Percentiles rank a stretch among this genome's conserved stretches.
Conservation (phyloP, 2,113 vertebrate species). For the Pipra filicauda region DNA sequence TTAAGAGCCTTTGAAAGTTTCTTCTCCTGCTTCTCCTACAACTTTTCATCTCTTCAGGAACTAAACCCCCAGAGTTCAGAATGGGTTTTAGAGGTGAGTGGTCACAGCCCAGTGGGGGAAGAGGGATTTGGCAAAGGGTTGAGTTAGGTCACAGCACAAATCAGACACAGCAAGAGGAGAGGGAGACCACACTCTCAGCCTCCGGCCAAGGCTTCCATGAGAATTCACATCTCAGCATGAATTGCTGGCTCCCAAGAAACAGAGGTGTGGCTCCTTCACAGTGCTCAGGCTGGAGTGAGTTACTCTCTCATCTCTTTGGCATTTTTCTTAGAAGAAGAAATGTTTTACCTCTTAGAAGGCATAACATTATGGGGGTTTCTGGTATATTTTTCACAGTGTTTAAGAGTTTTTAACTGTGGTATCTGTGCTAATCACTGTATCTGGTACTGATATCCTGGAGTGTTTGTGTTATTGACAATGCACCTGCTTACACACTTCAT, state of each 20-base stretch:
- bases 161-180: rapidly evolving
- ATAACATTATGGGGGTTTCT: rapidly evolving
- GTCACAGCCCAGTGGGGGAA: neutral
- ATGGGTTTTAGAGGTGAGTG: neutral
- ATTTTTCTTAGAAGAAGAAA: neutral
- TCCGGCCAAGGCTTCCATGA: neutral
- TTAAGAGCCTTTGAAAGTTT: neutral
- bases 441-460: neutral
- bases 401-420: neutral
- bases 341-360: neutral
- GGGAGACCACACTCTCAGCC: neutral
- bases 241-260: neutral
- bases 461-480: neutral
- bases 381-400: neutral
- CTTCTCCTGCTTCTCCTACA: neutral
- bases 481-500: neutral
- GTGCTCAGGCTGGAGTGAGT: neutral
- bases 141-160: neutral
- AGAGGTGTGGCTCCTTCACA: neutral
- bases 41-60: neutral
- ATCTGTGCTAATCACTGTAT: neutral
- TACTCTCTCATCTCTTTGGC: neutral
- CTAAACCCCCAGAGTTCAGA: neutral
- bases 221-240: neutral
- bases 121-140: neutral